Base-by-base conservation (phyloP, 2,113 vertebrate genomes). In the Hippocampus zosterae region DNA sequence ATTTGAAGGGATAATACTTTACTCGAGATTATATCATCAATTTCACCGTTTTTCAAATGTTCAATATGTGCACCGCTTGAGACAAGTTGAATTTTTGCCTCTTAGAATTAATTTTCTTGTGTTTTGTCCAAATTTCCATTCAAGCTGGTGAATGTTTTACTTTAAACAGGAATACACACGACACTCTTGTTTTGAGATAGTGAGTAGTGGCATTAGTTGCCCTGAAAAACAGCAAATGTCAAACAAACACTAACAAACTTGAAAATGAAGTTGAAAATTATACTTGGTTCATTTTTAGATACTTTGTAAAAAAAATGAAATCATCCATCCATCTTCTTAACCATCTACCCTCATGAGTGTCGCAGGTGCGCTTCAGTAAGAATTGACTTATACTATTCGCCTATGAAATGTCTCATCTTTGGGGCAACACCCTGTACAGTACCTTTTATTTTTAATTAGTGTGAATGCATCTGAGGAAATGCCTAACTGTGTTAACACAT, bases 381-480 rank as follows among this genome's bases (percentile, higher is more conserved):
- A 59, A 18, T 27, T 29, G 16, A 16, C 5, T 5, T 5, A 29
- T 7, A 11, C 15, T 56, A 18, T 33, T 59, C 29, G 5, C 18
- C 27, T 11, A 23, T 57, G 57, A 59, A 57, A 57, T 57, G 56
- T 57, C 56, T 27, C 13, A 27, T 57, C 3, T 57, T 57, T 57
- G 25, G 56, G 56, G 25, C 10, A 27, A n/a, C 23, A 29, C 25
- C 56, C 56, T 57, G 23, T 57, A 10, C 56, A 27, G 25, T 16
- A 16, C 1, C 5, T 59, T 3, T 11, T 18, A 16, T 33, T 60
- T 69, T 23, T 44, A 23, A 67, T 19, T 16, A 27, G 8, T 42
- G 16, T 60, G 18, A 70, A 16, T 52, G 25, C 41, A 60, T 68
- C 67, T 77, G 60, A 60, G 46, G 65, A 62, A 42, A 1, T 62